phyloP scores from a whole-genome alignment of 2,888 invertebrate genomes.

The Gastracanthus pulcherrimus region DNA sequence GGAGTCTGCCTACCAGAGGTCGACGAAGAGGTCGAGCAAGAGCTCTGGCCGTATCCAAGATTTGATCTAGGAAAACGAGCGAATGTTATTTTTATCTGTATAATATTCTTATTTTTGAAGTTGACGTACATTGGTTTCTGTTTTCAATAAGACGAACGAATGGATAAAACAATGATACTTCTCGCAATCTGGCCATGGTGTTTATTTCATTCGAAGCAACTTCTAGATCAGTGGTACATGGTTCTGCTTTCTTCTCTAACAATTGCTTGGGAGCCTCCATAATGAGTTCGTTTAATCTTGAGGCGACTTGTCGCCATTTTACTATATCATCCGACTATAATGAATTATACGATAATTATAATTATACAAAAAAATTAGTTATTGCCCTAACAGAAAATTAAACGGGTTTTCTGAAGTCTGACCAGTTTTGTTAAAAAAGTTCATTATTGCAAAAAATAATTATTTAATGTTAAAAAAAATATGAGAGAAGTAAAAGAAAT shows the following conservation, averaged over 20 bases:
- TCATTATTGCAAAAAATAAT: not conserved
- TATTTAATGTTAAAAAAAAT: not conserved
- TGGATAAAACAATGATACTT: constrained; percentile 62
- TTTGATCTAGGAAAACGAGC: constrained; percentile 58
- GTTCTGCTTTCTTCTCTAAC: constrained; percentile 58
- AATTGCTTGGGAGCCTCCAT: constrained; percentile 68
- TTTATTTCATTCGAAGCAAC: constrained; percentile 53
- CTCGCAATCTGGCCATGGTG: constrained; percentile 55
- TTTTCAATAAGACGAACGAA: constrained; percentile 59
- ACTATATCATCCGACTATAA: constrained; percentile 65
- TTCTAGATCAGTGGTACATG: constrained; percentile 33
- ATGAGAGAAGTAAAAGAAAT: too few relatives aligned
- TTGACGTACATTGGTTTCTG: constrained; percentile 58
- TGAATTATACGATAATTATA: too few relatives aligned
- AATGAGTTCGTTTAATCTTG: constrained; percentile 69
- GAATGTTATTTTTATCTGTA: constrained; percentile 21
- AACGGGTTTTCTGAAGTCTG: too few relatives aligned
- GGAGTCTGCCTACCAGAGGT: constrained; percentile 63
- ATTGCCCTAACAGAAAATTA: not conserved
- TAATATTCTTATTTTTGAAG: constrained; percentile 4
- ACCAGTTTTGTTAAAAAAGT: not conserved
- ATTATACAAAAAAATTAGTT: not conserved
- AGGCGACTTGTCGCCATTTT: constrained; percentile 70
- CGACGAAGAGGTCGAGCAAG: constrained; percentile 61
- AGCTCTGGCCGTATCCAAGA: constrained; percentile 59